Percentiles rank a stretch among this genome's conserved stretches.
phyloP scores from a whole-genome alignment of 2,113 vertebrate genomes.

The Brachyhypopomus gauderio region DNA sequence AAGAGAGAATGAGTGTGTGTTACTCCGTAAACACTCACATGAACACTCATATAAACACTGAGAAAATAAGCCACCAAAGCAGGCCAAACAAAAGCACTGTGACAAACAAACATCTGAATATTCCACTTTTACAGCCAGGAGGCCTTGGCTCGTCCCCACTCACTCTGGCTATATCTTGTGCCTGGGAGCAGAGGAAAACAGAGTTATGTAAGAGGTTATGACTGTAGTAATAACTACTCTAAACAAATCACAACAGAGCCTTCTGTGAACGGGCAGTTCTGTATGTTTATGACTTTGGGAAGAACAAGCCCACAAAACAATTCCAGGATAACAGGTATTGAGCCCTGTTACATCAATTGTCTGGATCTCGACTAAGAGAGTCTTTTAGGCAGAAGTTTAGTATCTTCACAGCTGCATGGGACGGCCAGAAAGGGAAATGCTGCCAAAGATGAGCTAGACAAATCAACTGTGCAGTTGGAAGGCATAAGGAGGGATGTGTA shows the following conservation, averaged over 20 bases:
- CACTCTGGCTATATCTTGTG: constrained; percentile 31
- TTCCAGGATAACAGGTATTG: too few relatives aligned
- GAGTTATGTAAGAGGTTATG: constrained; percentile 55
- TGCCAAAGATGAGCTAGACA: constrained; percentile 41
- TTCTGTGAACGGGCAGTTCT: constrained; percentile 29
- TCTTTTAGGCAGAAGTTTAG: constrained; percentile 41
- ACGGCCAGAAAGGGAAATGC: constrained; percentile 19
- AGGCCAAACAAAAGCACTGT: constrained; percentile 44
- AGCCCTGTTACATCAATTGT: constrained; percentile 25
- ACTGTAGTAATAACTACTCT: constrained; percentile 54
- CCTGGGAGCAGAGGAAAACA: constrained; percentile 43
- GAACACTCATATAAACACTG: background rate
- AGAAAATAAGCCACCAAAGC: constrained; percentile 43
- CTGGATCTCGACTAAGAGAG: constrained; percentile 29
- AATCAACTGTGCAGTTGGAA: constrained; percentile 46
- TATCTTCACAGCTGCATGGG: constrained; percentile 36
- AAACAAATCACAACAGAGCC: constrained; percentile 52
- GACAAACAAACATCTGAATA: constrained; percentile 49
- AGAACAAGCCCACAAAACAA: background rate
- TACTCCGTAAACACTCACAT: constrained; percentile 33
- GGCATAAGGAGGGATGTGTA: constrained; percentile 25
- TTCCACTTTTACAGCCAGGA: constrained; percentile 41
- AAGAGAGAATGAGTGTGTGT: background rate
- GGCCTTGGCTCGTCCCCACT: constrained; percentile 44
- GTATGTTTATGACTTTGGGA: background rate